Evolutionary conservation across 2,797 vertebrate genomes (phyloP).

Genomic region (Labeo calbasu): DNA sequence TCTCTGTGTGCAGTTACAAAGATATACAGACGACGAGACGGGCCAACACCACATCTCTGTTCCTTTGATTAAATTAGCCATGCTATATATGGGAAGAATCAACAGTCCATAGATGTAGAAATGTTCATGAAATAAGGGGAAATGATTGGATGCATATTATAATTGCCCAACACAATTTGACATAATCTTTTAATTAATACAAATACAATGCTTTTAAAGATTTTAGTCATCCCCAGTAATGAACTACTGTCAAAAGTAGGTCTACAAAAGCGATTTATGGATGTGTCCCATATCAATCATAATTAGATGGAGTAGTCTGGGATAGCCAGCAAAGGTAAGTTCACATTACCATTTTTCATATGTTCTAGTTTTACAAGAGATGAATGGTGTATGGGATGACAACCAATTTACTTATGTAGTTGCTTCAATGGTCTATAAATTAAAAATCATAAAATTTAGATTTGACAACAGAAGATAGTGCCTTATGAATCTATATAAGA

Average conservation of each 20-base stretch:
- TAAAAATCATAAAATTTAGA: not conserved
- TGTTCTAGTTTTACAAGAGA: conserved; percentile 72
- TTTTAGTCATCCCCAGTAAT: conserved; percentile 92
- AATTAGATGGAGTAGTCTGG: conserved; percentile 77
- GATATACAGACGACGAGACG: conserved; percentile 80
- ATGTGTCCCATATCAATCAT: conserved; percentile 85
- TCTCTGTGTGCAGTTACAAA: not conserved
- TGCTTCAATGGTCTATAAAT: not conserved
- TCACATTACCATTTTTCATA: conserved; percentile 57
- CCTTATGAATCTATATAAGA: no score
- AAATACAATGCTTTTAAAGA: conserved; percentile 96
- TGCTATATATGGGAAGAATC: conserved; percentile 92
- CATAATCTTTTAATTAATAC: conserved; percentile 90
- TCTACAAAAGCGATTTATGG: conserved; percentile 84
- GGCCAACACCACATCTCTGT: conserved; percentile 95
- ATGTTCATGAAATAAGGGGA: conserved; percentile 20
- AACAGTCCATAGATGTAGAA: conserved; percentile 85
- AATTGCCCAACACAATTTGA: conserved; percentile 73
- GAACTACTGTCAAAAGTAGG: conserved; percentile 92
- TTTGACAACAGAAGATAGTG: not conserved
- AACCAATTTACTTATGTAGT: no score
- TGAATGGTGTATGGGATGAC: conserved; percentile 44
- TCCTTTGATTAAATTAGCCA: conserved; percentile 98
- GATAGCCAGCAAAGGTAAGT: conserved; percentile 67
- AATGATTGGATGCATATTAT: conserved; percentile 71